phyloP scores from a whole-genome alignment of 2,888 invertebrate species.

The Phorcus lineatus region DNA sequence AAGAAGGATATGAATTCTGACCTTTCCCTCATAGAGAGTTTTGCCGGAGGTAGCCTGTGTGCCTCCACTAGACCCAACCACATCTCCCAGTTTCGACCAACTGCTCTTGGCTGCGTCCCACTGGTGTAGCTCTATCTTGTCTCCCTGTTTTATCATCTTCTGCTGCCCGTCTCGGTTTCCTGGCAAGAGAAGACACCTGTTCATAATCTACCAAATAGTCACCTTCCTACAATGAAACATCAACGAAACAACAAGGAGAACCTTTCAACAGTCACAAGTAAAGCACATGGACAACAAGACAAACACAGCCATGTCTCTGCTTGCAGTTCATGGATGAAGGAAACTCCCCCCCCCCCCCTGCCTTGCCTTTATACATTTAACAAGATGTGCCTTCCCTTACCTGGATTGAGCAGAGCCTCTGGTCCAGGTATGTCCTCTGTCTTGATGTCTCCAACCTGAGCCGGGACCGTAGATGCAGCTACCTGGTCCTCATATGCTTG shows the following conservation, averaged over 20 bases:
- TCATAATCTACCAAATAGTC: too few species aligned
- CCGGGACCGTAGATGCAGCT: slow-evolving; percentile 78
- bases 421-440: slow-evolving; percentile 90
- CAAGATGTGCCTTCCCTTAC: too few species aligned
- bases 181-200: slow-evolving; percentile 31
- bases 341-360: too few species aligned
- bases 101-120: slow-evolving; percentile 77
- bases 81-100: slow-evolving; percentile 93
- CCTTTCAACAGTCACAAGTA: too few species aligned
- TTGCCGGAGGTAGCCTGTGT: slow-evolving; percentile 82
- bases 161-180: slow-evolving; percentile 85
- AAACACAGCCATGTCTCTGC: too few species aligned
- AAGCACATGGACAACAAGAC: too few species aligned
- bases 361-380: slow-evolving; percentile 48
- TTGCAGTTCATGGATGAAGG: too few species aligned
- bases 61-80: slow-evolving; percentile 82
- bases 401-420: slow-evolving; percentile 85
- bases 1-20: slow-evolving; percentile 62
- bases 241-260: too few species aligned
- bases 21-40: slow-evolving; percentile 88
- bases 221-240: too few species aligned
- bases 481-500: slow-evolving; percentile 86
- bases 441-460: slow-evolving; percentile 87
- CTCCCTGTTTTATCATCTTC: slow-evolving; percentile 85
- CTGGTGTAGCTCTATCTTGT: slow-evolving; percentile 85